Evolutionary conservation across 2,888 invertebrate species (phyloP).

Genomic region (Taphrorychus bicolor): DNA sequence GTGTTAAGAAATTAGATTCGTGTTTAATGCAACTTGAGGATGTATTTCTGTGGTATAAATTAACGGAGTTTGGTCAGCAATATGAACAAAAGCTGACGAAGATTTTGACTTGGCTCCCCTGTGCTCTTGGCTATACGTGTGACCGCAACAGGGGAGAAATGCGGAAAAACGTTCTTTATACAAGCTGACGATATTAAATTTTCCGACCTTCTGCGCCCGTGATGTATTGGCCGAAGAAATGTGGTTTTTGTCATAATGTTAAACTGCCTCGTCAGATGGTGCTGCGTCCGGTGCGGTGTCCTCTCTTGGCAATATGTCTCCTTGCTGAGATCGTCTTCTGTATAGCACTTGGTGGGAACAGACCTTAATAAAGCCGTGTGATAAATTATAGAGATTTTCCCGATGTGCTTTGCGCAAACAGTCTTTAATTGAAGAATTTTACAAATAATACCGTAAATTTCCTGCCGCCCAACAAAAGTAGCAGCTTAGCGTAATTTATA

Average conservation of each 20-base stretch:
- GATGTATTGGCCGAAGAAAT: slow-evolving; percentile 57
- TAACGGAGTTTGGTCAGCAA: no score
- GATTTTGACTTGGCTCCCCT: background rate
- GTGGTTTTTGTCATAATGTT: slow-evolving; percentile 57
- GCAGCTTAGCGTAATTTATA: slow-evolving; percentile 38
- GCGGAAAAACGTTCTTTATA: slow-evolving; percentile 39
- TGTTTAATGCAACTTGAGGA: no score
- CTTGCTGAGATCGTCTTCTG: background rate
- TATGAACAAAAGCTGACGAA: no score
- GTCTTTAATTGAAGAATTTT: slow-evolving; percentile 36
- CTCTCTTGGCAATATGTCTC: slow-evolving; percentile 32
- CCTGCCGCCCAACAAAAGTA: slow-evolving; percentile 34
- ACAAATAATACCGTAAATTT: slow-evolving; percentile 36
- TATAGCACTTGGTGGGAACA: slow-evolving; percentile 8
- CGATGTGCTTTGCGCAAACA: slow-evolving; percentile 16
- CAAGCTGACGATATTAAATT: slow-evolving; percentile 61
- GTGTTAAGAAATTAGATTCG: slow-evolving; percentile 6
- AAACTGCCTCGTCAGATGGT: slow-evolving; percentile 47
- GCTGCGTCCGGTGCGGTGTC: slow-evolving; percentile 21
- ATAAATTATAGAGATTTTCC: slow-evolving; percentile 6
- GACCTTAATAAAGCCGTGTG: background rate
- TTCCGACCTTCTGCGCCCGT: slow-evolving; percentile 60
- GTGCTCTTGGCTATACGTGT: no score
- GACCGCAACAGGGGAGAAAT: slow-evolving; percentile 58
- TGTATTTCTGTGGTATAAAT: no score